phyloP scores from a whole-genome alignment of 2,888 invertebrate species.

The Conus canariensis region DNA sequence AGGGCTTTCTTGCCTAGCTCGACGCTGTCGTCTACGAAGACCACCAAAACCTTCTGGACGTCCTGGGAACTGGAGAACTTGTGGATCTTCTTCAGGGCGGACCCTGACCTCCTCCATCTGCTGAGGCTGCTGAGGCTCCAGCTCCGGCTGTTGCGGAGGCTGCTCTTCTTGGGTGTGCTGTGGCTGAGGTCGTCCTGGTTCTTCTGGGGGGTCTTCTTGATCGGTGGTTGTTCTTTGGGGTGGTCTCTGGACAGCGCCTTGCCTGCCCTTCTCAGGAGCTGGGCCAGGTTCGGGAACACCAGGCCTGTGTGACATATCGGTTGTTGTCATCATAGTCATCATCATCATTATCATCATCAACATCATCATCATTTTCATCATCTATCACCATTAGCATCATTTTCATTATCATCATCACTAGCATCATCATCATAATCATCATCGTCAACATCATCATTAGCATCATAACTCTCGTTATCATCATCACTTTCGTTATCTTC shows the following conservation, averaged over 20 bases:
- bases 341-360: too few relatives aligned
- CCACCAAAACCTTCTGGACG: constrained; percentile 46
- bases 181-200: too few relatives aligned
- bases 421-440: neutral
- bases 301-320: neutral
- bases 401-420: neutral
- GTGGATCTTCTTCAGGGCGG: too few relatives aligned
- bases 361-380: neutral
- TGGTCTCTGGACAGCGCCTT: neutral
- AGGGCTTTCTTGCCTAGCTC: constrained; percentile 30
- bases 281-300: constrained; percentile 42
- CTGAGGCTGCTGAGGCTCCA: neutral
- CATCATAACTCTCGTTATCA: too few relatives aligned
- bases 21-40: constrained; percentile 47
- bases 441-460: too few relatives aligned
- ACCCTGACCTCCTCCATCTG: neutral
- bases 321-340: too few relatives aligned
- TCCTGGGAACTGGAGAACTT: neutral
- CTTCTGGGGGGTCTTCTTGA: too few relatives aligned
- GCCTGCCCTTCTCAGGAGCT: constrained; percentile 42
- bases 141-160: neutral
- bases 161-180: neutral
- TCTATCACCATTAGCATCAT: constrained; percentile 15
- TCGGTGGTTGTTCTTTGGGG: too few relatives aligned
- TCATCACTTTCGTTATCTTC: too few relatives aligned